Base-by-base conservation (phyloP, 2,797 vertebrate genomes). In the Mormyrops boulengeri region DNA sequence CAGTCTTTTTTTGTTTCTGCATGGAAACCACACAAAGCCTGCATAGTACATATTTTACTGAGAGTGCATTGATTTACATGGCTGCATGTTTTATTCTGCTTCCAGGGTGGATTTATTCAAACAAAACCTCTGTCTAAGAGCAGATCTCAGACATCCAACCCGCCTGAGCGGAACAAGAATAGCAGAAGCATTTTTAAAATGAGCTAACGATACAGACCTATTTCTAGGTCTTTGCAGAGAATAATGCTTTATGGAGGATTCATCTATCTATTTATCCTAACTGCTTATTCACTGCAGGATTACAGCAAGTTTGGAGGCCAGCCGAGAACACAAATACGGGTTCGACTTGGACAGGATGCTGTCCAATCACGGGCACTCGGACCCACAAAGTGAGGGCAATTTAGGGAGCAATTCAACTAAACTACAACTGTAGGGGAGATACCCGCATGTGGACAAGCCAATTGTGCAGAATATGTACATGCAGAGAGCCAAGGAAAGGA, bases 1-100 rank as follows among this genome's bases (percentile, higher is more conserved):
- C 57, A 88, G 55, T 62, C 85, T 57, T 38, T 57, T 86, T 87
- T 53, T 87, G 85, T 57, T 34, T 87, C 85, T 57, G 12, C 34
- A n/a, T 87, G 85, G 52, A 60, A 87, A 87, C 85, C 85, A 55
- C 85, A 87, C 85, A 57, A 38, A 38, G 85, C 34, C 52, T 60
- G 9, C 38, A 60, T 41, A 52, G 26, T 87, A 87, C 85, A 87
- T 57, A 87, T 87, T 87, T 87, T 44, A 57, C 85, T 60, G 85
- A 41, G 30, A 41, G 53, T 14, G 22, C 50, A 52, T 57, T 87
- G 85, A 87, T 60, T 87, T 87, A 87, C 53, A 57, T n/a, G 34
- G 34, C 17, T 60, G 53, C 53, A 60, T 41, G 85, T 57, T 52
- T 57, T n/a, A 30, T 87, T 53, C 26, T 9, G 26, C 34, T 44